Evolutionary conservation across 2,888 invertebrate genomes (phyloP).

Genomic region (Brenthis hecate): DNA sequence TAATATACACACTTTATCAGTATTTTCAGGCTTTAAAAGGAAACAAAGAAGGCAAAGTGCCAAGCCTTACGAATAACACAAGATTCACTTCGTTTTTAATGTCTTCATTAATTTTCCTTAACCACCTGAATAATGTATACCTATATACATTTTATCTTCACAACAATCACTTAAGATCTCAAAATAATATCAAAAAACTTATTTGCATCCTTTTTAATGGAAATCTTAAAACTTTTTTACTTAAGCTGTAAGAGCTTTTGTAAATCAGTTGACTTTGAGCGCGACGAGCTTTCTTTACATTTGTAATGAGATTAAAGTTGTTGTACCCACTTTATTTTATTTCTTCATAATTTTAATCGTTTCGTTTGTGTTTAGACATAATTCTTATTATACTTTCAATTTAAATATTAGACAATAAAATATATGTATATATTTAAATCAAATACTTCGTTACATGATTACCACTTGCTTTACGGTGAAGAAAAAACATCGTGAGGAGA

Average conservation of each 20-base stretch:
- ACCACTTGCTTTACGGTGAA: too few relatives aligned
- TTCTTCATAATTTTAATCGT: not conserved
- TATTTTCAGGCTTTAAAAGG: not conserved
- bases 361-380: not conserved
- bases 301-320: conserved; percentile 26
- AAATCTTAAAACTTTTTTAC: conserved; percentile 2
- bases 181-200: conserved; percentile 8
- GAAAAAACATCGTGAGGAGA: too few relatives aligned
- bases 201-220: conserved; percentile 11
- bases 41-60: conserved; percentile 13
- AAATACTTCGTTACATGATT: not conserved
- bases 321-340: conserved; percentile 7
- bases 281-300: conserved; percentile 12
- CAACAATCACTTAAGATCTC: not conserved
- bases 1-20: not conserved
- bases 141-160: conserved; percentile 1
- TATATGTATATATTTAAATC: not conserved
- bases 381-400: not conserved
- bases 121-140: conserved; percentile 6
- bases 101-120: conserved; percentile 10
- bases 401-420: not conserved
- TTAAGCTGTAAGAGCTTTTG: conserved; percentile 12
- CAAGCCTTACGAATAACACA: conserved; percentile 13
- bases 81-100: conserved; percentile 9
- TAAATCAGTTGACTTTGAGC: conserved; percentile 10